Evolutionary conservation across 1,140 invertebrate species (phyloP).

Genomic region (Apis florea): DNA sequence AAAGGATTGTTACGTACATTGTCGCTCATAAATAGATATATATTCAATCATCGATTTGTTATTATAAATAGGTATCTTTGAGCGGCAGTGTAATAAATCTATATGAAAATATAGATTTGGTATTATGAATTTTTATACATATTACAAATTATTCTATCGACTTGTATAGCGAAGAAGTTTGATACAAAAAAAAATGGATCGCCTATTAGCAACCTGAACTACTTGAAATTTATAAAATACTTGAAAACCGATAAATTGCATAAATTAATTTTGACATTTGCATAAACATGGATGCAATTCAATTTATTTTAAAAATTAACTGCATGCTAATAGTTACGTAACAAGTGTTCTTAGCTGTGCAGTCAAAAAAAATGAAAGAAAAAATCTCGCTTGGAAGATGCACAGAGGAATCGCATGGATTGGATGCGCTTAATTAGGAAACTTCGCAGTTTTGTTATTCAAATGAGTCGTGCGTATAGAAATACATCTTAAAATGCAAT

Average conservation of each 20-base stretch:
- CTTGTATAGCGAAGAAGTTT: neutral
- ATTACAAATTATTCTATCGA: too few species aligned
- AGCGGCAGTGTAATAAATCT: too few species aligned
- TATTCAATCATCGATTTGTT: too few species aligned
- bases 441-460: constrained; percentile 26
- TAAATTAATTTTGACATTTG: neutral
- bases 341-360: neutral
- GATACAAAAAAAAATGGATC: neutral
- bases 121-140: too few species aligned
- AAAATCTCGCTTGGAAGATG: neutral
- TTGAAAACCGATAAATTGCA: neutral
- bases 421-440: constrained; percentile 3
- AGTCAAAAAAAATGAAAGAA: neutral
- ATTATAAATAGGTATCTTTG: too few species aligned
- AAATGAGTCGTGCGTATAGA: neutral
- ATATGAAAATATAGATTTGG: too few species aligned
- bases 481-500: neutral
- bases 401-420: neutral
- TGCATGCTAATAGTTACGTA: neutral
- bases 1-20: too few species aligned
- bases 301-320: neutral
- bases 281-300: neutral
- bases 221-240: neutral
- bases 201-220: too few species aligned
- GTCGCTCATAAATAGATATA: too few species aligned